phyloP scores from a whole-genome alignment of 1,140 invertebrate species.

The Chironomus striatipennis region DNA sequence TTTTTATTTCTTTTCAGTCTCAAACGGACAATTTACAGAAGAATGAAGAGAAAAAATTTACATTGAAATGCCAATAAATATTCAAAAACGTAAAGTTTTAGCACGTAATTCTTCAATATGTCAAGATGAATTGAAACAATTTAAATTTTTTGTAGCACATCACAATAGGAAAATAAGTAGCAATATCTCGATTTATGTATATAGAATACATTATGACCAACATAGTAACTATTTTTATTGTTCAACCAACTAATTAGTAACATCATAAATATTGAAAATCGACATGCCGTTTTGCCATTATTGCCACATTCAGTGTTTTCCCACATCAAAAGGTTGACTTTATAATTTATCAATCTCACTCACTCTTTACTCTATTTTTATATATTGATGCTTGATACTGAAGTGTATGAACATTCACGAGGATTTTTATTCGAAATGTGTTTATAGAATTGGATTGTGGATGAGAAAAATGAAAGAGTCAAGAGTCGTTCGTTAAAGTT shows the following conservation, averaged over 20 bases:
- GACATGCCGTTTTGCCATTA: neutral
- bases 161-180: neutral
- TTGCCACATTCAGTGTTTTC: neutral
- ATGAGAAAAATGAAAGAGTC: no score
- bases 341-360: conserved; percentile 17
- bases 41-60: conserved; percentile 3
- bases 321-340: conserved; percentile 22
- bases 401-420: no score
- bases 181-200: neutral
- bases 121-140: conserved; percentile 15
- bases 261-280: neutral
- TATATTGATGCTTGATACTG: no score
- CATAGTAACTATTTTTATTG: neutral
- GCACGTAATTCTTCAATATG: conserved; percentile 22
- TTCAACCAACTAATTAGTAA: conserved; percentile 4
- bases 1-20: no score
- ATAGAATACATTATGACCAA: neutral
- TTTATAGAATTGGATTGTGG: no score
- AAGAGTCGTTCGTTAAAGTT: no score
- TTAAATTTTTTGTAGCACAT: neutral
- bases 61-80: conserved; percentile 24
- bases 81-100: conserved; percentile 16
- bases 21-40: neutral
- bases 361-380: neutral
- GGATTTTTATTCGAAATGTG: no score